phyloP scores from a whole-genome alignment of 2,797 vertebrate genomes.

The Sternarchorhynchus goeldii region DNA sequence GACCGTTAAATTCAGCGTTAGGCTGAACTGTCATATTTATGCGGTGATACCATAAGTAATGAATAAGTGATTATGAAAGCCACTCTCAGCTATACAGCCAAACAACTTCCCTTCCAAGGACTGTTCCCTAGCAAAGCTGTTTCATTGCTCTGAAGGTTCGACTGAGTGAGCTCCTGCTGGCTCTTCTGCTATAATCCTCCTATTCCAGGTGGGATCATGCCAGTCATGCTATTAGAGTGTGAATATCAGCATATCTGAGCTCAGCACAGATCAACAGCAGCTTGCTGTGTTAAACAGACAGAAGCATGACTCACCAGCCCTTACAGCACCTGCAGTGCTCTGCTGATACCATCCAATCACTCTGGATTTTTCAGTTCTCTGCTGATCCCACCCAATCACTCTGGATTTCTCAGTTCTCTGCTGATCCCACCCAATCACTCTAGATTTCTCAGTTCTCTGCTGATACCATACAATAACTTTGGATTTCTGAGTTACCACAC shows the following conservation, averaged over 20 bases:
- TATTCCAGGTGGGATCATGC: slow-evolving; percentile 38
- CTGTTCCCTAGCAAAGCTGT: not conserved
- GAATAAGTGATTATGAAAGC: not conserved
- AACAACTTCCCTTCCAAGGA: not conserved
- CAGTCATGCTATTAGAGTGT: slow-evolving; percentile 45
- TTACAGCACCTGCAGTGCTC: slow-evolving; percentile 31
- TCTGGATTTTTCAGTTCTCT: slow-evolving; percentile 31
- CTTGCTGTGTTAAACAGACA: slow-evolving; percentile 30
- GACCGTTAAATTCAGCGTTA: slow-evolving; percentile 26
- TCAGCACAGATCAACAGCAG: slow-evolving; percentile 31
- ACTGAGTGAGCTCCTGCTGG: not conserved
- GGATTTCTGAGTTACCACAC: slow-evolving; percentile 36
- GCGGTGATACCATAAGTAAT: not conserved
- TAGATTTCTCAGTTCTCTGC: slow-evolving; percentile 20
- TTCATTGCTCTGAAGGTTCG: slow-evolving; percentile 9
- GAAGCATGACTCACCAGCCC: slow-evolving; percentile 45
- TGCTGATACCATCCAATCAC: slow-evolving; percentile 29
- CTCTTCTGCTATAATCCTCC: not conserved
- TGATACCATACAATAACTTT: not conserved
- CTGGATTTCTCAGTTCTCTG: not conserved
- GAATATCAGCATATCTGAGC: slow-evolving; percentile 44
- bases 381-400: slow-evolving; percentile 1
- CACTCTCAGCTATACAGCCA: not conserved
- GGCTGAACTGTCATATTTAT: not conserved
- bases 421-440: not conserved